Evolutionary conservation across 2,888 invertebrate genomes (phyloP).

Genomic region (Drosophila gaucha): DNA sequence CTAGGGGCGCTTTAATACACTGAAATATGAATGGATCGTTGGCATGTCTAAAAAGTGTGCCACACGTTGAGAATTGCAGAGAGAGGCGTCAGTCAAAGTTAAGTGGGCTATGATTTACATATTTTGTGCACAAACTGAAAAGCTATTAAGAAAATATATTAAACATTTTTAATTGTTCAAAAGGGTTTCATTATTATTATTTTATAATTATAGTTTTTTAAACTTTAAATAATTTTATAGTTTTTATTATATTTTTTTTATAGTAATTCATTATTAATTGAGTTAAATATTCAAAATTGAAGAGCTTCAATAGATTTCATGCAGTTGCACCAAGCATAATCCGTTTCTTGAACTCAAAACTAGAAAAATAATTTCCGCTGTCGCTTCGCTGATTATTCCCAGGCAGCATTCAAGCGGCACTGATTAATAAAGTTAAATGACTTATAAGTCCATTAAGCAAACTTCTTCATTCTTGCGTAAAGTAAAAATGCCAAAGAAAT

Average conservation of each 20-base stretch:
- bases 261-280: too few species aligned
- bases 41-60: conserved; percentile 29
- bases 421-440: conserved; percentile 74
- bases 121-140: not conserved
- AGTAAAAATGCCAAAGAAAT: conserved; percentile 69
- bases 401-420: conserved; percentile 63
- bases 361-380: conserved; percentile 5
- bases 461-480: conserved; percentile 71
- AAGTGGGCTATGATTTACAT: conserved; percentile 11
- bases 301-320: not conserved
- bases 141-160: not conserved
- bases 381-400: conserved; percentile 14
- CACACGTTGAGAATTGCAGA: conserved; percentile 18
- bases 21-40: conserved; percentile 21
- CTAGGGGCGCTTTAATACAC: conserved; percentile 14
- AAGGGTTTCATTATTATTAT: too few species aligned
- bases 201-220: too few species aligned
- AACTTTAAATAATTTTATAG: too few species aligned
- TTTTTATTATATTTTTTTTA: too few species aligned
- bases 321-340: conserved; percentile 9
- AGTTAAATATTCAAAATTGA: not conserved
- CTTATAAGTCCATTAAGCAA: conserved; percentile 74
- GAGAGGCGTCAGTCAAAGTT: too few species aligned
- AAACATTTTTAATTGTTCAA: not conserved
- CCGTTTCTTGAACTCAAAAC: conserved; percentile 36